Conservation (phyloP, 2,797 vertebrate genomes). For the Ptychadena robeensis region DNA sequence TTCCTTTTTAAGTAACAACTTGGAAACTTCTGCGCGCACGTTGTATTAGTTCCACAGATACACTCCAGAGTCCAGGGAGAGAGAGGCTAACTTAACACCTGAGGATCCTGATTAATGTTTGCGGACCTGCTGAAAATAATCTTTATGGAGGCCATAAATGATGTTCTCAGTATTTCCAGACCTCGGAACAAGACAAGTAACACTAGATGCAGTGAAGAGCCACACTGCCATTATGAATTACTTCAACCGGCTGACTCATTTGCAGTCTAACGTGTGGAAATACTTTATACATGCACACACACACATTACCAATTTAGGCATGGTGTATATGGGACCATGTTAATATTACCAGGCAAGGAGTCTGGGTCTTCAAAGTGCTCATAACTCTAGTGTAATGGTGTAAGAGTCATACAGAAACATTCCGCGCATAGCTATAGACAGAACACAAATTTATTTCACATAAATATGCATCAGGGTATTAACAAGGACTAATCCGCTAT, state of each 20-base stretch:
- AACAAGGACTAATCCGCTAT: slow-evolving; percentile 20
- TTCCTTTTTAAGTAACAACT: slow-evolving; percentile 53
- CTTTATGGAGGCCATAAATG: slow-evolving; percentile 55
- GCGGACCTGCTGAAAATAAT: slow-evolving; percentile 43
- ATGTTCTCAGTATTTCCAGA: slow-evolving; percentile 55
- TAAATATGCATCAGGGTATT: slow-evolving; percentile 49
- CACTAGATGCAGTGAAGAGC: slow-evolving; percentile 44
- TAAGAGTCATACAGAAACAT: slow-evolving; percentile 32
- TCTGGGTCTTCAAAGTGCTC: slow-evolving; percentile 18
- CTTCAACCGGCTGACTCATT: slow-evolving; percentile 46
- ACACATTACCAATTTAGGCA: slow-evolving; percentile 58
- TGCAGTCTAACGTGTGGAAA: slow-evolving; percentile 48
- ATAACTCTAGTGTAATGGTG: slow-evolving; percentile 45
- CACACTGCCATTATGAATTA: slow-evolving; percentile 40
- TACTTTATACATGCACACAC: slow-evolving; percentile 37
- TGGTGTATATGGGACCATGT: slow-evolving; percentile 35
- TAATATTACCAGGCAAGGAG: slow-evolving; percentile 5
- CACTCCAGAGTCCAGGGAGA: slow-evolving; percentile 40
- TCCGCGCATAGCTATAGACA: slow-evolving; percentile 35
- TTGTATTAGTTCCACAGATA: slow-evolving; percentile 47
- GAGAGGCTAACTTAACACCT: slow-evolving; percentile 43
- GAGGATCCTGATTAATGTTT: slow-evolving; percentile 54
- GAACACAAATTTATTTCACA: slow-evolving; percentile 20
- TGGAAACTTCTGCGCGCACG: slow-evolving; percentile 32
- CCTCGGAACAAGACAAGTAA: slow-evolving; percentile 39